Conservation (phyloP, 2,888 invertebrate species). For the Atherix ibis region DNA sequence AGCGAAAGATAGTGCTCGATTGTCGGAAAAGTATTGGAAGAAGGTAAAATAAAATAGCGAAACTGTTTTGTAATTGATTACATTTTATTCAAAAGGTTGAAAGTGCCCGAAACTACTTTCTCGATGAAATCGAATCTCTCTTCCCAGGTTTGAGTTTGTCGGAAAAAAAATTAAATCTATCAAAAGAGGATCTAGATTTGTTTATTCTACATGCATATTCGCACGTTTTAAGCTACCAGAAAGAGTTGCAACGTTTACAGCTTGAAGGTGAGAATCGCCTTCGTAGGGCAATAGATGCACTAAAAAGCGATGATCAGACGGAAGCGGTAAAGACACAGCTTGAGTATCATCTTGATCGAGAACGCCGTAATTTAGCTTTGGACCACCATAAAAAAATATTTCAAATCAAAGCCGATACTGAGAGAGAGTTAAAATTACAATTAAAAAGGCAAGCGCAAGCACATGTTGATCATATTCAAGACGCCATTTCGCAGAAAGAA, state of each 20-base stretch:
- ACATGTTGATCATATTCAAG: slow-evolving; percentile 65
- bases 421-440: slow-evolving; percentile 57
- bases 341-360: slow-evolving; percentile 51
- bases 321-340: slow-evolving; percentile 39
- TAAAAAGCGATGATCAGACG: slow-evolving; percentile 39
- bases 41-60: slow-evolving; percentile 38
- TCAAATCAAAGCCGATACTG: slow-evolving; percentile 46
- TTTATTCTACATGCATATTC: slow-evolving; percentile 65
- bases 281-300: slow-evolving; percentile 44
- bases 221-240: slow-evolving; percentile 59
- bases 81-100: slow-evolving; percentile 23
- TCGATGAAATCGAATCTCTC: slow-evolving; percentile 50
- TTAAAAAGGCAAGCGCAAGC: slow-evolving; percentile 74
- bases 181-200: slow-evolving; percentile 50
- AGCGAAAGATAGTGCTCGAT: slow-evolving; percentile 39
- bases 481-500: slow-evolving; percentile 44
- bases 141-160: slow-evolving; percentile 55
- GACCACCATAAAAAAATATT: slow-evolving; percentile 54
- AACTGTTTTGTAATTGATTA: slow-evolving; percentile 25
- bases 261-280: slow-evolving; percentile 45
- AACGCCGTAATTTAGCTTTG: slow-evolving; percentile 46
- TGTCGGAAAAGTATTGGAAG: slow-evolving; percentile 69
- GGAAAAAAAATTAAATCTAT: slow-evolving; percentile 45
- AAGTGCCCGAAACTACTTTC: slow-evolving; percentile 41
- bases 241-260: slow-evolving; percentile 57